phyloP scores from a whole-genome alignment of 2,113 vertebrate genomes.

The Vulpes vulpes region DNA sequence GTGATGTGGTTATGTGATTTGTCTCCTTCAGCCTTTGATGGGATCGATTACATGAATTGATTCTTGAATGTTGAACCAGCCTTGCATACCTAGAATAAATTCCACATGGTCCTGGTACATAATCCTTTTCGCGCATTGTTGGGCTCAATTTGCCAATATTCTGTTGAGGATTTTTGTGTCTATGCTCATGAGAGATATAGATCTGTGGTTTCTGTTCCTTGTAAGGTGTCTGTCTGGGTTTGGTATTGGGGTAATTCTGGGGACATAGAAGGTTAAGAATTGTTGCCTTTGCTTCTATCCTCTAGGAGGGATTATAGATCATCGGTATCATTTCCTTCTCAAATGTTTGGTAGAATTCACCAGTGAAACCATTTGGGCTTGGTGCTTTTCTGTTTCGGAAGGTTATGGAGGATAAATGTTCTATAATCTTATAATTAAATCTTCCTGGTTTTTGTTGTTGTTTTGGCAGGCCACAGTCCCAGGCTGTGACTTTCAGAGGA shows the following conservation, averaged over 20 bases:
- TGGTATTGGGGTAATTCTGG: neutral
- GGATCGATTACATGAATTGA: neutral
- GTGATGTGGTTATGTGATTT: neutral
- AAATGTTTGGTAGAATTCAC: neutral
- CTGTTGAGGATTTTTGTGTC: neutral
- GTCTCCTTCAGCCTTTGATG: neutral
- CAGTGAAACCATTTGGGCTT: neutral
- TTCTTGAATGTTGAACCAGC: neutral
- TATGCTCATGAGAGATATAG: neutral
- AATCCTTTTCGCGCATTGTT: neutral
- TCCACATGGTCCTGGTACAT: neutral
- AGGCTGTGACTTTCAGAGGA: neutral
- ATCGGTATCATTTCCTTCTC: neutral
- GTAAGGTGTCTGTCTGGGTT: neutral
- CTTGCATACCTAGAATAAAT: neutral
- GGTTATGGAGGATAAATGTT: too few species aligned
- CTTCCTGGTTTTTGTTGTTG: neutral
- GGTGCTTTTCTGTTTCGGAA: neutral
- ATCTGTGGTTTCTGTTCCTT: neutral
- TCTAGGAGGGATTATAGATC: neutral
- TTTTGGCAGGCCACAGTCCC: neutral
- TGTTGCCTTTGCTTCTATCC: neutral
- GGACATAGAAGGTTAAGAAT: neutral
- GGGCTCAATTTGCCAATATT: neutral
- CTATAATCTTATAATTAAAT: neutral